Evolutionary conservation across 2,113 vertebrate species (phyloP).

Genomic region (Bambusicola thoracicus): DNA sequence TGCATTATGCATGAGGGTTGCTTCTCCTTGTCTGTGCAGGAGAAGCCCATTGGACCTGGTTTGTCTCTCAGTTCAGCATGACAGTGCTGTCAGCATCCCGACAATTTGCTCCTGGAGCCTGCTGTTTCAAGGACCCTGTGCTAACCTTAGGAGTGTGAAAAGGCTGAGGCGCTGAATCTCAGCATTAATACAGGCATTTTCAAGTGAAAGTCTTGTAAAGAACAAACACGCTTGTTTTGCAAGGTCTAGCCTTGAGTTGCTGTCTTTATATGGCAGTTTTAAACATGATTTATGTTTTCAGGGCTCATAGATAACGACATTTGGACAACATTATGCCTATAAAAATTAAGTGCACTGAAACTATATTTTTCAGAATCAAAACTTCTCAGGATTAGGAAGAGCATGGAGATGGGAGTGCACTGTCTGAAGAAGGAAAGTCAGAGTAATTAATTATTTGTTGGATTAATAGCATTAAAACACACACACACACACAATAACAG

Average conservation of each 20-base stretch:
- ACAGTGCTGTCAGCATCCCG: not conserved
- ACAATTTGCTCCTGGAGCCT: not conserved
- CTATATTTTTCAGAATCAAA: not conserved
- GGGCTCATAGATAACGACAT: not conserved
- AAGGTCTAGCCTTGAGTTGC: not conserved
- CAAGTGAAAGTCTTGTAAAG: not conserved
- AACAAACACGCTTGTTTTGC: not conserved
- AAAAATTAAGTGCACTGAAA: not conserved
- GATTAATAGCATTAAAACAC: not conserved
- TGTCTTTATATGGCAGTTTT: not conserved
- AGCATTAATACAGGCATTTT: not conserved
- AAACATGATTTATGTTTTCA: not conserved
- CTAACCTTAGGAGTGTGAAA: rapidly evolving
- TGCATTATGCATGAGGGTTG: not conserved
- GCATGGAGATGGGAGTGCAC: not conserved
- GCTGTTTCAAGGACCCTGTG: not conserved
- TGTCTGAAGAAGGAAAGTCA: not conserved
- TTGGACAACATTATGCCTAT: not conserved
- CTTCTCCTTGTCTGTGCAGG: not conserved
- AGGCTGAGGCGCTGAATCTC: not conserved
- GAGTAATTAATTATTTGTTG: not conserved
- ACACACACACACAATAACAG: not conserved
- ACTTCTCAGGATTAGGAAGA: not conserved
- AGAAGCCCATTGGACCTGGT: not conserved
- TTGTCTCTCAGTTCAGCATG: rapidly evolving